These are phyloP conservation scores for Drosophila anomalata DNA, from an alignment of 2,888 invertebrate species.

Conservation along the genomic window DNA sequence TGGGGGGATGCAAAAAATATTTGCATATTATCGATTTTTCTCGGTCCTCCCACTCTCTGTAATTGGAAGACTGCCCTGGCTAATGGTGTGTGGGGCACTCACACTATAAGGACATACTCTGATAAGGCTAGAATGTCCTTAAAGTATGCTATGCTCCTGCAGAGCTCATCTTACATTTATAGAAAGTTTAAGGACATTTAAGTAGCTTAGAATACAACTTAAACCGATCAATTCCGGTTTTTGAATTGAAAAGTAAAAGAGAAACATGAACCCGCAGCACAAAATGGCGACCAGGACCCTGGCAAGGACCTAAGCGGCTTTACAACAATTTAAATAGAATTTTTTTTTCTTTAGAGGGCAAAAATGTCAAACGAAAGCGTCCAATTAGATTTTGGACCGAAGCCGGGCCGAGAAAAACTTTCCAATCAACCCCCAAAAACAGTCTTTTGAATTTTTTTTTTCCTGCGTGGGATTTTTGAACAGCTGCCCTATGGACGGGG, in stretches of 20 bases:
- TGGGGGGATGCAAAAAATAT: conserved; percentile 45
- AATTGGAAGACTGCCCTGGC: conserved; percentile 5
- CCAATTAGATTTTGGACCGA: conserved; percentile 64
- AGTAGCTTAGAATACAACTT: conserved; percentile 53
- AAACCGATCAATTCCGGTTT: conserved; percentile 65
- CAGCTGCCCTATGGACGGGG: conserved; percentile 44
- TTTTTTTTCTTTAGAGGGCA: conserved; percentile 56
- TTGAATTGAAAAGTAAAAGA: conserved; percentile 20
- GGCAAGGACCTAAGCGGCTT: conserved; percentile 62
- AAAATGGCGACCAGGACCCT: conserved; percentile 39
- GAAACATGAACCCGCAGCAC: conserved; percentile 60
- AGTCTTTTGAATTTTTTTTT: conserved; percentile 6
- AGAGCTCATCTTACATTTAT: conserved; percentile 37
- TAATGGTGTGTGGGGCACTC: conserved; percentile 8
- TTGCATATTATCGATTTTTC: conserved; percentile 76
- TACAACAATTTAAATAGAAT: conserved; percentile 71
- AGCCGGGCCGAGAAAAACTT: conserved; percentile 22
- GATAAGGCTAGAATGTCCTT: conserved; percentile 10
- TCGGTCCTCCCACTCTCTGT: conserved; percentile 3
- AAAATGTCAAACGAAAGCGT: conserved; percentile 69
- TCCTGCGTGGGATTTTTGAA: conserved; percentile 64
- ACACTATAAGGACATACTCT: conserved; percentile 11
- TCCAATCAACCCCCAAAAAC: conserved; percentile 24
- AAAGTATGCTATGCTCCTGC: not conserved
- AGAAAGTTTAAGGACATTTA: conserved; percentile 21